Base-by-base conservation (phyloP, 1,140 invertebrate species). In the Drosophila littoralis region DNA sequence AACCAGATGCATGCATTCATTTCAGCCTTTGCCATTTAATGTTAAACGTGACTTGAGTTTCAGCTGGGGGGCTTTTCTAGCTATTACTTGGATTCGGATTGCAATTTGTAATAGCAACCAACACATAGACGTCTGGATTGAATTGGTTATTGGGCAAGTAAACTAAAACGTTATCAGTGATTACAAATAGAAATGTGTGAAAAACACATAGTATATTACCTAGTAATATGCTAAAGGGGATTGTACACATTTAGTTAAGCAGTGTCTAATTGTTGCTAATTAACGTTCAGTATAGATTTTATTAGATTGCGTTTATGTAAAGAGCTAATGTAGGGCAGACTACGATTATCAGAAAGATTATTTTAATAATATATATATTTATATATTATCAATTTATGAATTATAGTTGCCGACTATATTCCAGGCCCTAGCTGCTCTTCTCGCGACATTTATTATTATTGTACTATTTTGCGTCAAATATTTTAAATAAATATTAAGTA, bases 101-200 rank as follows among this genome's bases (percentile, higher is more conserved):
- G 42, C 22, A 38, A 22, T 38, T 38, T 45, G 17, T 45, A 51
- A 63, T 13, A 4, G n/a, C 28, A 38, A 46, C 17, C 6, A n/a
- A 48, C 12, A 38, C 32, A 43, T 33, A n/a, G 28, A 40, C 17
- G 7, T 57, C 28, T 10, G 60, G 68, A 7, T 65, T 28, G 15
- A 71, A 65, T 35, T 40, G 35, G 60, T 65, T 71, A 57, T 50
- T 15, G 22, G 33, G 50, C 3, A 65, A 33, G 35, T 42, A 42
- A 54, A 42, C 32, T 70, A 54, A 46, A 38, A 28, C 7, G 33
- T 28, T 17, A 28, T 55, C 52, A 22, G 9, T 10, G 50, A 33
- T 52, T 13, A 35, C 9, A 42, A 28, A 60, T 43, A 35, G 17
- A 17, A 52, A 60, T 22, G 66, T 60, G 65, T 68, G 42, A 38